Conservation (phyloP, 2,113 vertebrate species). For the Thinocorus orbignyianus region DNA sequence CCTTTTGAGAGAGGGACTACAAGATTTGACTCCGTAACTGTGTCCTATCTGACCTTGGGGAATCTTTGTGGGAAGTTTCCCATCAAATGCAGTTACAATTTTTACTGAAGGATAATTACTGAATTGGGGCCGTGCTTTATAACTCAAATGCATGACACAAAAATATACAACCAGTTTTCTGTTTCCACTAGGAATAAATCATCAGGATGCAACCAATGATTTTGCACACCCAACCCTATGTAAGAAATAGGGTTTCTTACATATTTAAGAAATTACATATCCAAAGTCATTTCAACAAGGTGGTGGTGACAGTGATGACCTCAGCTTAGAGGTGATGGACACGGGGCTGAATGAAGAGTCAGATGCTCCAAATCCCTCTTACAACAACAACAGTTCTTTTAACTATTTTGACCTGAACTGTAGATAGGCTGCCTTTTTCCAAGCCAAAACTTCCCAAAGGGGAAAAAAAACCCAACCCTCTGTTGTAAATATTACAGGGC, state of each 20-base stretch:
- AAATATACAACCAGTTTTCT: neutral
- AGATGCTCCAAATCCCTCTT: neutral
- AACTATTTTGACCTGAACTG: neutral
- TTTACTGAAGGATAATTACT: neutral
- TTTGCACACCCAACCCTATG: neutral
- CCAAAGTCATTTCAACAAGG: neutral
- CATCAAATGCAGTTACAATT: neutral
- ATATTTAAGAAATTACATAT: neutral
- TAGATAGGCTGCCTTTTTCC: neutral
- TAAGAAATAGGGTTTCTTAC: too few relatives aligned
- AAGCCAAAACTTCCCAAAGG: neutral
- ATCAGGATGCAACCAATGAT: neutral
- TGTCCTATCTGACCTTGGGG: constrained; percentile 20
- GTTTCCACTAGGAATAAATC: neutral
- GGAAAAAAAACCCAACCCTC: neutral
- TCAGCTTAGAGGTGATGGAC: neutral
- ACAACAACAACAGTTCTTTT: neutral
- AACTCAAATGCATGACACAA: neutral
- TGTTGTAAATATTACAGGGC: neutral
- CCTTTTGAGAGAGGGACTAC: neutral
- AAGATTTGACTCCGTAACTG: neutral
- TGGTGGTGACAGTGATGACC: too few relatives aligned
- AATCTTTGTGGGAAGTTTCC: neutral
- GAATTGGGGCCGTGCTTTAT: neutral
- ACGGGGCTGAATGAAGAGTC: fast-evolving